These are phyloP conservation scores for Pholis gunnellus DNA, from an alignment of 2,113 vertebrate species.

Conservation along the genomic window DNA sequence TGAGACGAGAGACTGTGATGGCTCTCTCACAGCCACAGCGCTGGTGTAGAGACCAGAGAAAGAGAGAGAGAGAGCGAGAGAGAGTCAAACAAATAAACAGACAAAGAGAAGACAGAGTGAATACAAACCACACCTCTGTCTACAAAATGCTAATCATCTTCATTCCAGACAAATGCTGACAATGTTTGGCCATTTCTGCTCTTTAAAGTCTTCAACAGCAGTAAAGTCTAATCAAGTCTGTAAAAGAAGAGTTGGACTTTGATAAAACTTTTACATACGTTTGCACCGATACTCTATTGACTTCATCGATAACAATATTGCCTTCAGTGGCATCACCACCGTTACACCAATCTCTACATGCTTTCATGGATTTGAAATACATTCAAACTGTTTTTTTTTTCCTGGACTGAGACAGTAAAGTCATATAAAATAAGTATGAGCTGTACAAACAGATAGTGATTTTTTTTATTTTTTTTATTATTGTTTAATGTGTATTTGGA, in stretches of 20 bases:
- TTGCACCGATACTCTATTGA: neutral
- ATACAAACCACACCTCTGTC: constrained; percentile 36
- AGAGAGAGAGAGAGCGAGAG: neutral
- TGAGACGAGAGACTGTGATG: constrained; percentile 63
- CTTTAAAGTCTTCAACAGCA: neutral
- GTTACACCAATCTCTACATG: neutral
- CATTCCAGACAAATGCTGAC: constrained; percentile 43
- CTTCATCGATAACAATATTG: neutral
- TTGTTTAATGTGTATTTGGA: neutral
- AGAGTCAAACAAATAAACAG: constrained; percentile 38
- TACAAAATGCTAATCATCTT: constrained; percentile 43
- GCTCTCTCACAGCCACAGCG: constrained; percentile 52
- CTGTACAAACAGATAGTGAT: neutral
- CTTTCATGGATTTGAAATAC: neutral
- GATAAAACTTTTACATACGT: neutral
- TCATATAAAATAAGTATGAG: neutral
- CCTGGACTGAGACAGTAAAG: neutral
- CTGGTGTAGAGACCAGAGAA: constrained; percentile 25
- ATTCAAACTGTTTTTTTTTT: neutral
- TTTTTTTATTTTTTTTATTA: too few relatives aligned
- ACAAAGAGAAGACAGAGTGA: constrained; percentile 28
- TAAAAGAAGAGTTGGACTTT: neutral
- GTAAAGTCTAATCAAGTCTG: neutral
- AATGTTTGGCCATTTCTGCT: constrained; percentile 16
- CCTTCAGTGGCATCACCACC: neutral